phyloP scores from a whole-genome alignment of 2,113 vertebrate genomes.

The Calyptomena viridis region DNA sequence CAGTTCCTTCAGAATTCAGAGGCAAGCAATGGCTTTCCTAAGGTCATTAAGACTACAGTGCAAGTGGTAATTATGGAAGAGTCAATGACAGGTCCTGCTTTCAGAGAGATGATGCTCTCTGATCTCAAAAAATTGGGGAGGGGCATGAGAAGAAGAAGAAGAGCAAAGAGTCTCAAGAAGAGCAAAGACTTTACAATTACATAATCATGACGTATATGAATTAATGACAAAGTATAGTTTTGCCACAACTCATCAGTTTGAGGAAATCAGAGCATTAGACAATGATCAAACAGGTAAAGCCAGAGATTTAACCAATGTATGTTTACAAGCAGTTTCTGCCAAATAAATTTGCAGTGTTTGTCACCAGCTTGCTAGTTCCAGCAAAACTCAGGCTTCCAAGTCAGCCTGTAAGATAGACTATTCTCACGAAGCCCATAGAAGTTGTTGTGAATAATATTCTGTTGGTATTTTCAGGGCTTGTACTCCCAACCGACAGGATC shows the following conservation, averaged over 20 bases:
- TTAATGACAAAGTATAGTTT: background rate
- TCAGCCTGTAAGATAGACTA: background rate
- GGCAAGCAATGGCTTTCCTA: background rate
- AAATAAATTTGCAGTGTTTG: background rate
- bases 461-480: background rate
- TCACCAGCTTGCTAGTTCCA: background rate
- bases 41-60: background rate
- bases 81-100: background rate
- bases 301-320: background rate
- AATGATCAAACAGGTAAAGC: background rate
- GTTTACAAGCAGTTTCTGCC: background rate
- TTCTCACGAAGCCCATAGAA: background rate
- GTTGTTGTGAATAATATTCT: background rate
- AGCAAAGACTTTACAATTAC: background rate
- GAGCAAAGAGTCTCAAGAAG: no score
- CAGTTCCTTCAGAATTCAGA: background rate
- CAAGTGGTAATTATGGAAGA: background rate
- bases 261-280: background rate
- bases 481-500: background rate
- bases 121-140: background rate
- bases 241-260: background rate
- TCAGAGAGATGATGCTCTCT: background rate
- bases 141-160: accelerated
- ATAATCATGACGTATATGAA: background rate
- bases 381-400: background rate